Evolutionary conservation across 2,888 invertebrate genomes (phyloP).

Genomic region (Cataglyphis altisquamis): DNA sequence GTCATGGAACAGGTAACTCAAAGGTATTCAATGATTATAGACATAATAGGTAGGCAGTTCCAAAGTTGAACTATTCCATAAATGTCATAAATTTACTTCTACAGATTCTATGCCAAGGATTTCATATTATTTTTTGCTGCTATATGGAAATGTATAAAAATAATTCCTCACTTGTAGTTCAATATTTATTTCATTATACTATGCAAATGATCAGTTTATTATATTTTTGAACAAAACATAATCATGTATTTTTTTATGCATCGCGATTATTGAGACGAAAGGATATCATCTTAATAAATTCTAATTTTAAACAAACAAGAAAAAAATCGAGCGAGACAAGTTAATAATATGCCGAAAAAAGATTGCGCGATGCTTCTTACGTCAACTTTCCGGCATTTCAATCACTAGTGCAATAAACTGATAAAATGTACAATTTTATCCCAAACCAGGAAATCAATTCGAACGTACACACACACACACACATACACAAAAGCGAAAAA

Average conservation of each 20-base stretch:
- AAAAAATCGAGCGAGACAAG: background rate
- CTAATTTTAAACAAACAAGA: background rate
- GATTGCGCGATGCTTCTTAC: constrained; percentile 10
- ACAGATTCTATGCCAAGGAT: background rate
- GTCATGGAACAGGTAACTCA: background rate
- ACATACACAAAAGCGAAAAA: background rate
- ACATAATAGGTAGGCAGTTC: background rate
- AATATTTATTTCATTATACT: background rate
- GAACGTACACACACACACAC: background rate
- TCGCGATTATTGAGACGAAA: background rate
- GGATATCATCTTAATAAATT: background rate
- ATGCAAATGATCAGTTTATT: background rate
- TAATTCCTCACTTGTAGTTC: constrained; percentile 8
- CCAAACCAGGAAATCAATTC: constrained; percentile 13
- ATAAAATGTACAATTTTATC: constrained; percentile 3
- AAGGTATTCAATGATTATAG: constrained; percentile 9
- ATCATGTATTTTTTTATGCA: background rate
- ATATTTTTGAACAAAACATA: background rate
- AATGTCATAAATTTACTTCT: constrained; percentile 10
- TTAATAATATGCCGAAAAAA: constrained; percentile 14
- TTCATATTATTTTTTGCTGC: constrained; percentile 15
- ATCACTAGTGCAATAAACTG: constrained; percentile 15
- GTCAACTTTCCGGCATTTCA: constrained; percentile 21
- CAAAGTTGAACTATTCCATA: background rate
- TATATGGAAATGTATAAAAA: background rate